Conservation (phyloP, 2,797 vertebrate species). For the Notolepis coatsorum region DNA sequence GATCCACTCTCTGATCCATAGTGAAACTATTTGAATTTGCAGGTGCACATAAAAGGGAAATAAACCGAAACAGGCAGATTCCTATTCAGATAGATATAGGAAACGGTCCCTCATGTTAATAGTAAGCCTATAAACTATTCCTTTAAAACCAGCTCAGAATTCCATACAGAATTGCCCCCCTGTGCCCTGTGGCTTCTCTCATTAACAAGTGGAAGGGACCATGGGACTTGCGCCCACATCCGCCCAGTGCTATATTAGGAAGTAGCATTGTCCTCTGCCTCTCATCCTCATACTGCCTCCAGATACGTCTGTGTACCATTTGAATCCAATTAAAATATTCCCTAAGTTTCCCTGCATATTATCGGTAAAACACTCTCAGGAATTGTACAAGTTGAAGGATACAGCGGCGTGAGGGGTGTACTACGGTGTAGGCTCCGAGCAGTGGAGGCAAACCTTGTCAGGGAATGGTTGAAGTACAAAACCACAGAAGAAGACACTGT, state of each 20-base stretch:
- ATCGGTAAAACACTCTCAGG: slow-evolving; percentile 61
- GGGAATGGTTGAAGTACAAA: slow-evolving; percentile 36
- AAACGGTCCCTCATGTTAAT: neutral
- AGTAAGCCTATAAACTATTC: no score
- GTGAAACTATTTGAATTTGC: neutral
- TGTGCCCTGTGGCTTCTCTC: slow-evolving; percentile 34
- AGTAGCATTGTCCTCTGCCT: slow-evolving; percentile 49
- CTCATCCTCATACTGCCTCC: slow-evolving; percentile 63
- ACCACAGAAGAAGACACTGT: slow-evolving; percentile 28
- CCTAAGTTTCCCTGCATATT: slow-evolving; percentile 69
- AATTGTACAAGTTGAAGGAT: slow-evolving; percentile 63
- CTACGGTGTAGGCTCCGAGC: slow-evolving; percentile 22
- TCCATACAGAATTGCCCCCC: neutral
- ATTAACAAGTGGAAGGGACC: slow-evolving; percentile 42
- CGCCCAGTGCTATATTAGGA: slow-evolving; percentile 37
- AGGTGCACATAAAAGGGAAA: neutral
- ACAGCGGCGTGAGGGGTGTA: slow-evolving; percentile 33
- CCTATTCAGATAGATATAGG: neutral
- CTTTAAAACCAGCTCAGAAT: neutral
- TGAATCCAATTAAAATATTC: slow-evolving; percentile 70
- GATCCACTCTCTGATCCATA: neutral
- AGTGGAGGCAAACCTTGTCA: slow-evolving; percentile 35
- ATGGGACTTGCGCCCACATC: slow-evolving; percentile 46
- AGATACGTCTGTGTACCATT: slow-evolving; percentile 62
- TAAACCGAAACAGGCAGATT: neutral